Percentiles rank a stretch among this genome's conserved stretches.
These are phyloP conservation scores for Petrocephalus schoutedeni DNA, from an alignment of 2,797 vertebrate genomes.

Conservation along the genomic window DNA sequence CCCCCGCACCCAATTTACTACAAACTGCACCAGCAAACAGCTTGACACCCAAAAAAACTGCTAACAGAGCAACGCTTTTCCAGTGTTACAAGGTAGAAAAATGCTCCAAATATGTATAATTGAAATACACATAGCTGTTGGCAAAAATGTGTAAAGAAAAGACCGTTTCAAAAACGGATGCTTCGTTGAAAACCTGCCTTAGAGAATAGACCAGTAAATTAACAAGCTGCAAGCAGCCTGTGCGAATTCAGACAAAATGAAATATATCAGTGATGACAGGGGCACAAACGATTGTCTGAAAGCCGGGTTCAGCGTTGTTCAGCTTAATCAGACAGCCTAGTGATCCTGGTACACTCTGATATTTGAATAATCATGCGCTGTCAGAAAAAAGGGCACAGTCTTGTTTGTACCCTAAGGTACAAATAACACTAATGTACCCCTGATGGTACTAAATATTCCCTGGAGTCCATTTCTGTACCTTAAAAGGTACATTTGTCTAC, in stretches of 20 bases:
- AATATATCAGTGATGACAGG: background rate
- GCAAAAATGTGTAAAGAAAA: background rate
- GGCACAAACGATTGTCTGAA: background rate
- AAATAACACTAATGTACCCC: too few relatives aligned
- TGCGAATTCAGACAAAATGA: background rate
- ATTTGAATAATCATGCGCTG: background rate
- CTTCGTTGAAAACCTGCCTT: background rate
- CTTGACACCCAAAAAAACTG: conserved; percentile 1
- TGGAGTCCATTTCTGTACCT: too few relatives aligned
- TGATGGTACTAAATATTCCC: too few relatives aligned
- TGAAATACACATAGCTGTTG: background rate
- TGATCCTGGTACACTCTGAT: background rate
- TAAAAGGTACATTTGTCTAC: too few relatives aligned
- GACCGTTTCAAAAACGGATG: background rate
- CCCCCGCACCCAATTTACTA: background rate
- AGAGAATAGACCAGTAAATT: background rate
- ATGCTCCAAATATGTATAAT: background rate
- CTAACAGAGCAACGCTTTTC: background rate
- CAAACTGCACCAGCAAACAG: background rate
- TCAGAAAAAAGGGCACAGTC: too few relatives aligned
- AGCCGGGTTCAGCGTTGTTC: background rate
- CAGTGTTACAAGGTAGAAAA: background rate
- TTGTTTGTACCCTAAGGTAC: too few relatives aligned
- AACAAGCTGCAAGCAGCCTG: background rate
- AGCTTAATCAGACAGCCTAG: background rate